Evolutionary conservation across 2,113 vertebrate genomes (phyloP), one percentile per base, ranked within the genome.

Genomic region (Apeltes quadracus): DNA sequence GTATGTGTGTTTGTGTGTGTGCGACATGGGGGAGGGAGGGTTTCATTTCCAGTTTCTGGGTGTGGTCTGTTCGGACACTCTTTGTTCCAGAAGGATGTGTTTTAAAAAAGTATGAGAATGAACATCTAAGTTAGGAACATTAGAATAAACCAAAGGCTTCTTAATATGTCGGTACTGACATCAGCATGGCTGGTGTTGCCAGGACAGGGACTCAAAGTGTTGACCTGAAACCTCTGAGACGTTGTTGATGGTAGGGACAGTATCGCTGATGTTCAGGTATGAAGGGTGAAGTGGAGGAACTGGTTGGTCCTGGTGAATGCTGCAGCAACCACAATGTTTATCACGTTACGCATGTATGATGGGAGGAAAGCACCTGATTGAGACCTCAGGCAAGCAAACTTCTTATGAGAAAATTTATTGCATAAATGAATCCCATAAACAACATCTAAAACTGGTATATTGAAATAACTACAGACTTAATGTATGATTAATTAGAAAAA

Each of bases 41-140:
- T 90, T 91, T 90, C 73, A 56, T 79, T 50, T 78, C 46, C 22
- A 82, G 89, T 93, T 91, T 93, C 91, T 86, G 87, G 92, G 92
- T 83, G 92, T 90, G 89, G 85, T 75, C 69, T 68, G 29, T 55
- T 41, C 2, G 36, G 13, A 15, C 18, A 61, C 11, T 62, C 50
- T 63, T 1, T 34, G 44, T 55, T 76, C 39, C 56, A 61, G 56
- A 20, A 4, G 43, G 53, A 39, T 61, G 29, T 55, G 16, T 55
- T 39, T 5, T 50, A 50, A 73, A 72, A 75, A 48, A 25, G 27
- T 15, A 53, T 34, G 8, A 51, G 15, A 53, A 36, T 5, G 0
- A 34, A 48, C 50, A 41, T 10, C 1, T 3, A 23, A 61, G 5
- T 36, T 29, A 67, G 39, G 2, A 16, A 18, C 20, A 25, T 36